Evolutionary conservation across 2,797 vertebrate genomes (phyloP).

Genomic region (Luscinia megarhynchos): DNA sequence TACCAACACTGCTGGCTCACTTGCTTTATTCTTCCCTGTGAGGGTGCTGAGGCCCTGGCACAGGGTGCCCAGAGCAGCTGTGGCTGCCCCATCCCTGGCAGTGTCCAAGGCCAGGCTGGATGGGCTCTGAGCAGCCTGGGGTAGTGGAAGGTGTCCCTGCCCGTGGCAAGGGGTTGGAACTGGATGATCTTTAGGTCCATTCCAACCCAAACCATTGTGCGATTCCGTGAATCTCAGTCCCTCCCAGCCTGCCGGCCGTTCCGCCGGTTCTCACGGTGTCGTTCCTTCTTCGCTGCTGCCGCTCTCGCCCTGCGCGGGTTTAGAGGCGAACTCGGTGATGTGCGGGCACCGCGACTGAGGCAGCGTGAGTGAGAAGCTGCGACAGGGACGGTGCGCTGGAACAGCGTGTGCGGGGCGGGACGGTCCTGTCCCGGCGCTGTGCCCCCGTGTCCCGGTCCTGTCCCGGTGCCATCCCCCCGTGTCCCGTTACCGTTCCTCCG

Average conservation of each 20-base stretch:
- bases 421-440: not conserved
- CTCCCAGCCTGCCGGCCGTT: not conserved
- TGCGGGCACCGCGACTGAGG: not conserved
- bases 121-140: rapidly evolving
- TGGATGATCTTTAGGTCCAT: not conserved
- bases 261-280: not conserved
- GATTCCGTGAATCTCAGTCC: not conserved
- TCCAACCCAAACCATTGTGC: not conserved
- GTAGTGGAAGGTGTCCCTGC: not conserved
- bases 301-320: not conserved
- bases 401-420: not conserved
- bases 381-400: not conserved
- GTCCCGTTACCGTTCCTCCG: too few species aligned
- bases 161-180: rapidly evolving
- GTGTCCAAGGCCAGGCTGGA: not conserved
- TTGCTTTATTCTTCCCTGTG: not conserved
- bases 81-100: not conserved
- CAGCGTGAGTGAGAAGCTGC: not conserved
- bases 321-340: not conserved
- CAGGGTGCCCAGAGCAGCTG: rapidly evolving
- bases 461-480: not conserved
- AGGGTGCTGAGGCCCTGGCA: rapidly evolving
- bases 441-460: too few species aligned
- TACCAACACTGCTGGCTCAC: not conserved
- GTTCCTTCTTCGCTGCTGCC: not conserved